Conservation (phyloP, 2,797 vertebrate species). For the Halcyon chelicuti region DNA sequence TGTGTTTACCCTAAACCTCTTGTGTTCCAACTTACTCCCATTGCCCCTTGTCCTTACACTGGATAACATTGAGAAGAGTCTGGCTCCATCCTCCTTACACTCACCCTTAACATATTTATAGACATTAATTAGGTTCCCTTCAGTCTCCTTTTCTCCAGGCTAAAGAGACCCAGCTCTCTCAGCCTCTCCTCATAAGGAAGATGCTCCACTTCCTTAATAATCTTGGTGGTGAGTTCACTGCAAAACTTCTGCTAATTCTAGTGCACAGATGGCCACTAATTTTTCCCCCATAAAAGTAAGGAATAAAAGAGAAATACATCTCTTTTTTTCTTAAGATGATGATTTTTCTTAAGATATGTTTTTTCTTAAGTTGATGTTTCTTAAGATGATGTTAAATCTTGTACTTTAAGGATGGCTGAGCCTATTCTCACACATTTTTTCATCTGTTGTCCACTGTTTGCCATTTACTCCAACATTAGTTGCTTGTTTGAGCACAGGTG, state of each 20-base stretch:
- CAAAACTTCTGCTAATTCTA: not conserved
- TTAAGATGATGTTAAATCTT: not conserved
- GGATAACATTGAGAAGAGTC: too few species aligned
- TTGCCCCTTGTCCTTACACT: too few species aligned
- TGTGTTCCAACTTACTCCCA: too few species aligned
- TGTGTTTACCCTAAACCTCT: too few species aligned
- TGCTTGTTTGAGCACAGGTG: not conserved
- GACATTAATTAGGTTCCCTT: too few species aligned
- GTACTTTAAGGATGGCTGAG: not conserved
- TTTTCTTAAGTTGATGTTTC: not conserved
- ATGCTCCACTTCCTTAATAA: too few species aligned
- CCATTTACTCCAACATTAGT: not conserved
- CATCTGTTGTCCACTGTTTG: not conserved
- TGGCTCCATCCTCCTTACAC: too few species aligned
- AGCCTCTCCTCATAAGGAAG: too few species aligned
- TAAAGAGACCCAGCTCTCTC: too few species aligned
- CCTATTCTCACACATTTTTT: not conserved
- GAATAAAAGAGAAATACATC: not conserved
- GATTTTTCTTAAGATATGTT: too few species aligned
- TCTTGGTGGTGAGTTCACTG: not conserved
- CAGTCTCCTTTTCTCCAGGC: too few species aligned
- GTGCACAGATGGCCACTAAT: not conserved
- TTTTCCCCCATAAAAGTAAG: not conserved
- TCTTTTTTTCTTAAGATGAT: not conserved
- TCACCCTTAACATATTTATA: too few species aligned